phyloP scores from a whole-genome alignment of 2,888 invertebrate species.

The Philonicus albiceps region DNA sequence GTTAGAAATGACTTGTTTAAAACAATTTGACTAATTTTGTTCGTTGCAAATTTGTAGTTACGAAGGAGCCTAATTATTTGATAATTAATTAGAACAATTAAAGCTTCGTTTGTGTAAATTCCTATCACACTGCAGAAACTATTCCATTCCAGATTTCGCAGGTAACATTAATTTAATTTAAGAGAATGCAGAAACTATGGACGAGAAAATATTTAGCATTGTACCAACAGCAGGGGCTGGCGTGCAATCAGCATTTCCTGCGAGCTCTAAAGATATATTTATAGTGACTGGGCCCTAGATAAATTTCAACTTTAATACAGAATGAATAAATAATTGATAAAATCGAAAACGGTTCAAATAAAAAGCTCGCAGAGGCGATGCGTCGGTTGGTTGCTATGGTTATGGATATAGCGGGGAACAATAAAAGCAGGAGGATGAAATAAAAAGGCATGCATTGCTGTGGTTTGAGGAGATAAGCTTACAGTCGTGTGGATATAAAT shows the following conservation, averaged over 20 bases:
- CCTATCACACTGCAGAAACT: not conserved
- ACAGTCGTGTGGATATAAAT: conserved; percentile 36
- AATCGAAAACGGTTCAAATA: conserved; percentile 14
- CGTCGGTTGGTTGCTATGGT: not conserved
- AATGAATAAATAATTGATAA: conserved; percentile 39
- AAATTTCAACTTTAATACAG: conserved; percentile 1
- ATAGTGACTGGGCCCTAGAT: not conserved
- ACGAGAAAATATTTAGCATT: not conserved
- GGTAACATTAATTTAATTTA: not conserved
- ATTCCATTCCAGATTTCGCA: not conserved
- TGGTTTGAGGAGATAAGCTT: conserved; percentile 33
- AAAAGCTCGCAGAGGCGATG: not conserved
- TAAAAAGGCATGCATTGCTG: not conserved
- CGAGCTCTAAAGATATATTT: conserved; percentile 13
- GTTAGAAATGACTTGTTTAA: not conserved
- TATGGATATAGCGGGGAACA: not conserved
- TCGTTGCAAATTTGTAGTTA: not conserved
- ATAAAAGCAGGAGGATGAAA: not conserved
- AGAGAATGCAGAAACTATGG: not conserved
- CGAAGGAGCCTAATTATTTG: not conserved
- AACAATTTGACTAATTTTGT: not conserved
- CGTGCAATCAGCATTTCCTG: not conserved
- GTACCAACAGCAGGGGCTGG: not conserved
- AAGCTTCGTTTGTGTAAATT: not conserved
- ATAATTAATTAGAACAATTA: not conserved